Evolutionary conservation across 2,797 vertebrate genomes (phyloP), one percentile per base, ranked within the genome.

Genomic region (Poecilia wingei): DNA sequence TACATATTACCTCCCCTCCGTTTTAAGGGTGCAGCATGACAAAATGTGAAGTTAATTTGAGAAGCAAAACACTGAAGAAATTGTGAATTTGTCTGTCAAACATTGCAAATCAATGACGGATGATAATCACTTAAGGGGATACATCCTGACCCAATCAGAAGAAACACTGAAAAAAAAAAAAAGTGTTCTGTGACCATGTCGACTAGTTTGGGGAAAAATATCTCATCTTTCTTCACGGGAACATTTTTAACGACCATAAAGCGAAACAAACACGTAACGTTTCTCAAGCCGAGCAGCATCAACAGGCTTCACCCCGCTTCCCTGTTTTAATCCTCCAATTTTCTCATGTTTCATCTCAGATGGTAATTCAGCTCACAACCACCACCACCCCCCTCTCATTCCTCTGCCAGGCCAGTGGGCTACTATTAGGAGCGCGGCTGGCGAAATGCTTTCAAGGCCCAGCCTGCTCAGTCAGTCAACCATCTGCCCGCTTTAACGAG

Each of bases 401-500:
- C 82, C 41, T 69, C 83, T 90, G 85, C 78, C 74, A 86, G 87
- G 87, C 90, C 87, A 83, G 82, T 82, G 81, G 86, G 88, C 90
- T 87, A 91, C 91, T 81, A 86, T 90, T 88, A 91, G 87, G 84
- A 93, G 85, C 83, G 89, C 78, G 75, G 85, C 89, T 83, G 87
- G 86, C 87, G 74, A 90, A 94, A 89, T 68, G 83, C 88, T 90
- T 91, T 88, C 74, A n/a, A 91, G 89, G 86, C 90, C 91, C 86
- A 79, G 82, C 85, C 84, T 75, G 68, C 85, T 88, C 90, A 92
- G 85, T 87, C 89, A 89, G 89, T 88, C 90, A 86, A 81, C 92
- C 95, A 95, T 95, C 94, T 95, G 94, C 87, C 93, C 76, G 2
- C 81, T 94, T 90, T 92, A 90, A 92, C 89, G 80, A 93, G 91